Evolutionary conservation across 1,140 invertebrate species (phyloP).

Genomic region (Pollicipes pollicipes): DNA sequence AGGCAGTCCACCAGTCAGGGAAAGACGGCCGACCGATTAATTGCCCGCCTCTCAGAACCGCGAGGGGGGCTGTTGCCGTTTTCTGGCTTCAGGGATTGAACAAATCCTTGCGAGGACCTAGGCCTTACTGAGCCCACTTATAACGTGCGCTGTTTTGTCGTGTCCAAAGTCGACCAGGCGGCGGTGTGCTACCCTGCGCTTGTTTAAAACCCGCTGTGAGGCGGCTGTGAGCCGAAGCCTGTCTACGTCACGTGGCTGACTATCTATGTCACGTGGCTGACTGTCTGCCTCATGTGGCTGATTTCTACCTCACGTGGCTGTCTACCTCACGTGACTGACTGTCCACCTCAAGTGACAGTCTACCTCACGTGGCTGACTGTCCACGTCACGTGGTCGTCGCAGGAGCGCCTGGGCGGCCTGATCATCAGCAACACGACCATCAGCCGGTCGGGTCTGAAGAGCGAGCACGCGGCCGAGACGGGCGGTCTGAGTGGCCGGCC

Average conservation of each 20-base stretch:
- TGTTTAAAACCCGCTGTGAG: too few species aligned
- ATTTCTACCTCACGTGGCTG: background rate
- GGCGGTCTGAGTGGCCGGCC: slow-evolving; percentile 38
- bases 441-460: slow-evolving; percentile 35
- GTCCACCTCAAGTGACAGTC: background rate
- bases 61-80: too few species aligned
- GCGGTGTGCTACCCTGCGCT: too few species aligned
- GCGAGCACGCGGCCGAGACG: slow-evolving; percentile 24
- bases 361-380: background rate
- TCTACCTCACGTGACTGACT: background rate
- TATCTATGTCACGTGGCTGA: background rate
- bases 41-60: background rate
- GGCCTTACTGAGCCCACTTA: too few species aligned
- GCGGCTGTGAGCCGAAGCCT: background rate
- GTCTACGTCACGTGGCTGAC: background rate
- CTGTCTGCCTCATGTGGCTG: background rate
- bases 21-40: background rate
- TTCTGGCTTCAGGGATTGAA: too few species aligned
- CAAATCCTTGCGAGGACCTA: too few species aligned
- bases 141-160: too few species aligned
- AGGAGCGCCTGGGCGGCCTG: slow-evolving; percentile 69
- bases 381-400: background rate
- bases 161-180: too few species aligned
- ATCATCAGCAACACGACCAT: slow-evolving; percentile 90
- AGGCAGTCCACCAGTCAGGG: too few species aligned